Evolutionary conservation across 2,113 vertebrate species (phyloP).

Genomic region (Embiotoca jacksoni): DNA sequence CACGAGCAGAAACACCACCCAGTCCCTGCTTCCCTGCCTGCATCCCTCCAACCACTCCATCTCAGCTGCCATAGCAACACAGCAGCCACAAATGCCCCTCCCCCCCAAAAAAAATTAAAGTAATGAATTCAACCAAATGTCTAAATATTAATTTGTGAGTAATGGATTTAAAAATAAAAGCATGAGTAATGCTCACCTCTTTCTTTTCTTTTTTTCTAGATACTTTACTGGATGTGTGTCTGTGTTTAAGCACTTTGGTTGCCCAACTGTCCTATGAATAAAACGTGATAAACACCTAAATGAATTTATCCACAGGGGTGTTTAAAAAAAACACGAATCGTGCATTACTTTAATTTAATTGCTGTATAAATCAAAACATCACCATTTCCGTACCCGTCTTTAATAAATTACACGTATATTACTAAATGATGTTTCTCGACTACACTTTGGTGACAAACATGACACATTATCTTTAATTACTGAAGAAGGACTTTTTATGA

Average conservation of each 20-base stretch:
- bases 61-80: constrained; percentile 68
- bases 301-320: constrained; percentile 1
- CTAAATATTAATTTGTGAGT: constrained; percentile 56
- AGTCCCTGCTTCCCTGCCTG: constrained; percentile 11
- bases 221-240: constrained; percentile 32
- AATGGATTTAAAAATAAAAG: constrained; percentile 52
- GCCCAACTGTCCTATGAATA: constrained; percentile 32
- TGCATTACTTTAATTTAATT: constrained; percentile 40
- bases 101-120: constrained; percentile 8
- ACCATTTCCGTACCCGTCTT: neutral
- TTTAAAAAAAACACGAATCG: constrained; percentile 25
- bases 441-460: neutral
- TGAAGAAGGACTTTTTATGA: neutral
- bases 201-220: constrained; percentile 42
- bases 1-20: neutral
- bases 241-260: constrained; percentile 23
- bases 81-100: constrained; percentile 17
- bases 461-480: neutral
- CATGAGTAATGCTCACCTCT: constrained; percentile 32
- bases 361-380: constrained; percentile 54
- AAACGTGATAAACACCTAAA: constrained; percentile 8
- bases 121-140: constrained; percentile 52
- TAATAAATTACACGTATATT: neutral
- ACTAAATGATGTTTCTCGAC: neutral
- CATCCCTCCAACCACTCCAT: constrained; percentile 16